Evolutionary conservation across 2,888 invertebrate species (phyloP).

Genomic region (Drosophila melanocephala): DNA sequence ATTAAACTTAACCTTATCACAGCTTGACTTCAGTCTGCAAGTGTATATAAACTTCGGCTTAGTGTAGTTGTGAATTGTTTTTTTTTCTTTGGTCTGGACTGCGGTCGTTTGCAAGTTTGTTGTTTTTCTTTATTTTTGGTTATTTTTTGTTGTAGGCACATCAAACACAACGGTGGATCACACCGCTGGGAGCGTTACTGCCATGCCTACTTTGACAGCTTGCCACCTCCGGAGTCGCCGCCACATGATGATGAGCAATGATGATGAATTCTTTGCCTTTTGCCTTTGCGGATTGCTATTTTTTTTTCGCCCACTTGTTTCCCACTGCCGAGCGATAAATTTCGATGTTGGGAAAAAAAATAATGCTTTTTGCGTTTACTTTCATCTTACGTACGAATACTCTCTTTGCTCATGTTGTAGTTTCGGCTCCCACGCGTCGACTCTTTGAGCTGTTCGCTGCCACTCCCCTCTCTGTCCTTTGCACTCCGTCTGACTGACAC

Average conservation of each 20-base stretch:
- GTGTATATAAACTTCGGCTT: background rate
- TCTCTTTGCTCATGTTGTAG: slow-evolving; percentile 36
- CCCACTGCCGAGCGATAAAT: slow-evolving; percentile 52
- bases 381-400: slow-evolving; percentile 60
- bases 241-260: slow-evolving; percentile 63
- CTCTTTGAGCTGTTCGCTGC: slow-evolving; percentile 27
- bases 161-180: slow-evolving; percentile 66
- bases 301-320: background rate
- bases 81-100: slow-evolving; percentile 20
- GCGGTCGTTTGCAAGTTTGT: slow-evolving; percentile 46
- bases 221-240: slow-evolving; percentile 34
- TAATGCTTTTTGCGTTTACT: slow-evolving; percentile 68
- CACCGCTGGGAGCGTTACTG: slow-evolving; percentile 63
- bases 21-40: background rate
- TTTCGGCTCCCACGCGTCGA: slow-evolving; percentile 36
- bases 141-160: slow-evolving; percentile 42
- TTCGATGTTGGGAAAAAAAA: slow-evolving; percentile 23
- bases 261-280: slow-evolving; percentile 76
- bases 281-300: slow-evolving; percentile 58
- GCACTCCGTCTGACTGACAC: slow-evolving; percentile 32
- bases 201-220: slow-evolving; percentile 58
- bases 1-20: background rate
- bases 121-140: slow-evolving; percentile 2
- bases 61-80: background rate
- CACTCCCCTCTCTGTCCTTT: background rate